Conservation (phyloP, 2,888 invertebrate species). For the Andrena hattorfiana region DNA sequence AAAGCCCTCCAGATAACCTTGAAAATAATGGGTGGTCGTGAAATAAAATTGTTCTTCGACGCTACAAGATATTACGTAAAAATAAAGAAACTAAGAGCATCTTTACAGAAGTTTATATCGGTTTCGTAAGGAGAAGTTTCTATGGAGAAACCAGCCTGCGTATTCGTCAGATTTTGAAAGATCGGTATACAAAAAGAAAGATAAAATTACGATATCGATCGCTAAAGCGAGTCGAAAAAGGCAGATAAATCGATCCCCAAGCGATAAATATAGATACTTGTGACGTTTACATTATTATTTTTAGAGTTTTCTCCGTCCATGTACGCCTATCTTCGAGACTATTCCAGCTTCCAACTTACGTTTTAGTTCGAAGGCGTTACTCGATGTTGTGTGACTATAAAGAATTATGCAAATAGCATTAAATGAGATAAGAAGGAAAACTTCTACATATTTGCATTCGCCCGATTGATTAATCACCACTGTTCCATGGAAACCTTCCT, state of each 20-base stretch:
- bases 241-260: background rate
- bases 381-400: background rate
- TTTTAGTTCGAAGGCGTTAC: background rate
- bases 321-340: background rate
- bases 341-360: background rate
- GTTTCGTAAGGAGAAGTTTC: background rate
- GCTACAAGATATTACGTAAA: background rate
- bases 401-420: background rate
- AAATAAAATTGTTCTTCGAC: background rate
- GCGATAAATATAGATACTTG: constrained; percentile 24
- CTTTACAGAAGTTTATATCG: background rate
- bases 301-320: constrained; percentile 9
- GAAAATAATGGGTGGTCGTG: too few relatives aligned
- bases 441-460: background rate
- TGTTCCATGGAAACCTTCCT: background rate
- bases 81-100: background rate
- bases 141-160: background rate
- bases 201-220: background rate
- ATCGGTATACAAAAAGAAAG: background rate
- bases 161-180: background rate
- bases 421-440: background rate
- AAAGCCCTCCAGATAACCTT: too few relatives aligned
- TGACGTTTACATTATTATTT: constrained; percentile 20
- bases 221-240: background rate
- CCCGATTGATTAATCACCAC: background rate